phyloP scores from a whole-genome alignment of 2,888 invertebrate genomes.

The Nomada flava region DNA sequence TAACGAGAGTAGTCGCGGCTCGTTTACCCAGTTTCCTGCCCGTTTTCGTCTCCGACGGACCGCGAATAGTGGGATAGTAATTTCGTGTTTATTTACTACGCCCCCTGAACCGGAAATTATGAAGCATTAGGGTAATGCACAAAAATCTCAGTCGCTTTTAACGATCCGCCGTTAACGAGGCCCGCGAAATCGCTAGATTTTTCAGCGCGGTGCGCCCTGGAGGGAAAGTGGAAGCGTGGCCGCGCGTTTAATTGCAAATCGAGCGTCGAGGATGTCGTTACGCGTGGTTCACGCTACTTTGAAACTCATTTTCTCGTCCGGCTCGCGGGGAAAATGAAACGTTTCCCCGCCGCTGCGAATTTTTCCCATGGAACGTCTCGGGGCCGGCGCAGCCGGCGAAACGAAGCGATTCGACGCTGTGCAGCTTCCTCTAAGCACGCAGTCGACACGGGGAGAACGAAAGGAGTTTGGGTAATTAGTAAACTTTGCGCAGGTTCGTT shows the following conservation, averaged over 20 bases:
- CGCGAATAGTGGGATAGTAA: conserved; percentile 36
- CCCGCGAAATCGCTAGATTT: conserved; percentile 31
- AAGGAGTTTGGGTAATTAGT: conserved; percentile 48
- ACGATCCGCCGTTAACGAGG: conserved; percentile 50
- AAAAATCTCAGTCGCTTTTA: conserved; percentile 52
- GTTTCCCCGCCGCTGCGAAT: conserved; percentile 7
- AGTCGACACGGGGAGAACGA: not conserved
- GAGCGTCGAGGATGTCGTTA: conserved; percentile 52
- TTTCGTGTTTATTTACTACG: conserved; percentile 54
- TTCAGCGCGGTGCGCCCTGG: conserved; percentile 2
- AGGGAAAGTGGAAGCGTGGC: conserved; percentile 24
- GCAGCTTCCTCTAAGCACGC: conserved; percentile 18
- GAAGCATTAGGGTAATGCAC: conserved; percentile 37
- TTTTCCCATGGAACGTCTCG: conserved; percentile 14
- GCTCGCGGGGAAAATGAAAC: not conserved
- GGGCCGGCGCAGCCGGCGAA: not conserved
- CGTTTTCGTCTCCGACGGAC: conserved; percentile 28
- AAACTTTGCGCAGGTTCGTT: conserved; percentile 40
- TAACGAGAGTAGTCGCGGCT: conserved; percentile 45
- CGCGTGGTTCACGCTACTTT: conserved; percentile 22
- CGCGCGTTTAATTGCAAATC: conserved; percentile 51
- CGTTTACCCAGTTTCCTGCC: conserved; percentile 53
- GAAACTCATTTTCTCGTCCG: conserved; percentile 15
- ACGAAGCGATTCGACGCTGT: conserved; percentile 47
- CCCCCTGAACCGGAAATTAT: conserved; percentile 41